Base-by-base conservation (phyloP, 2,797 vertebrate species). In the Clarias fuscus region DNA sequence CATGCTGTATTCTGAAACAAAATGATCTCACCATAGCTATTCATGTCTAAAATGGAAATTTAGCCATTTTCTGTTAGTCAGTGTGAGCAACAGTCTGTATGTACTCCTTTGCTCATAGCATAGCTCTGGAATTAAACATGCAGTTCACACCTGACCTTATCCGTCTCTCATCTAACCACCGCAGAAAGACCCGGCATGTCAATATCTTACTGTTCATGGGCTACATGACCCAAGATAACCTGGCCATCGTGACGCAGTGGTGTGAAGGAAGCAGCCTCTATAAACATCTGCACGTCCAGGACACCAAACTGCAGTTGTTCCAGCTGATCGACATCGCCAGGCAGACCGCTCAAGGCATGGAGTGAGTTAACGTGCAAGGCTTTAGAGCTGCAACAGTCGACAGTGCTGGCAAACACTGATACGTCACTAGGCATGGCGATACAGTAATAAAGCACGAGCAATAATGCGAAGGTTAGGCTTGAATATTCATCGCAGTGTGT, bases 121-220 rank as follows among this genome's bases (percentile, higher is more conserved):
- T 3, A 20, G 30, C 2, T 82, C 24, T 53, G 40, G 24, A 82
- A 30, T 30, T 27, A 82, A 82, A 11, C 18, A 7, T 82, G 67
- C 20, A 18, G 3, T 82, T 68, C 17, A 30, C 40, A 7, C 17
- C 40, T 67, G 61, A 80, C 24, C 33, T 65, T 14, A 0, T 33
- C 27, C 53, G 40, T 67, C 62, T 67, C 43, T 68, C 43, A 56
- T 56, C 43, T 56, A 68, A 56, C 64, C 64, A 33, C 82, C 20
- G 10, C 92, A 99, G 98, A 94, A 99, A 99, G 94, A 99, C 98
- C 0, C 95, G 98, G 88, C 98, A 99, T 2, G 98, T 99, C 91
- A 99, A 99, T 93, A 99, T 99, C 94, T 94, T 99, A 91, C 95
- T 99, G 88, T 99, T 99, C 87, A 99, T 99, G 98, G 98, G 98